A percentile compares a stretch with the other conserved stretches of the same genome.
Evolutionary conservation across 2,113 vertebrate genomes (phyloP).

Genomic region (Regulus satrapa): DNA sequence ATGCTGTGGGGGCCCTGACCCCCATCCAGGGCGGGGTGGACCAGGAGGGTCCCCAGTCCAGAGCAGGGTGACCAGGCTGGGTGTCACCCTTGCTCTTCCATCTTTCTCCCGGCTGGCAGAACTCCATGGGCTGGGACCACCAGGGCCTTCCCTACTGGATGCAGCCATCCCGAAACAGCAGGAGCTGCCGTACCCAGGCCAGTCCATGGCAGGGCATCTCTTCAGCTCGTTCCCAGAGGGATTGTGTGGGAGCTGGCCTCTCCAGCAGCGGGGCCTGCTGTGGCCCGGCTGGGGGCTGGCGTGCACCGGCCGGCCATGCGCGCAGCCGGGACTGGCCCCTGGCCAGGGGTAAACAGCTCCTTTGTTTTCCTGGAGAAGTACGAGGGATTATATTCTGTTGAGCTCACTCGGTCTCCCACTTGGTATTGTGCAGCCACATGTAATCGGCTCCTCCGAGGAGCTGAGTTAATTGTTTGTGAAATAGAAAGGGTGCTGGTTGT

Average conservation of each 20-base stretch:
- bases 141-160: background rate
- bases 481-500: background rate
- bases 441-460: background rate
- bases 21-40: too few relatives aligned
- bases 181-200: background rate
- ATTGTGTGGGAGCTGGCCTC: background rate
- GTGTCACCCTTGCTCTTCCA: background rate
- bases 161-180: fast-evolving
- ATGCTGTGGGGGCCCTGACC: background rate
- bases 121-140: fast-evolving
- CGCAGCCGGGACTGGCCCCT: background rate
- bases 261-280: background rate
- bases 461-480: conserved; percentile 1
- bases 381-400: background rate
- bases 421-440: background rate
- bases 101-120: background rate
- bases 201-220: background rate
- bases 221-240: background rate
- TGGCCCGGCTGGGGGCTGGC: background rate
- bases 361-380: background rate
- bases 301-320: background rate
- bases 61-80: background rate
- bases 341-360: conserved; percentile 4
- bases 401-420: background rate
- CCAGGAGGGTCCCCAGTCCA: background rate